Conservation (phyloP, 2,797 vertebrate genomes). For the Rhyacichthys aspro region DNA sequence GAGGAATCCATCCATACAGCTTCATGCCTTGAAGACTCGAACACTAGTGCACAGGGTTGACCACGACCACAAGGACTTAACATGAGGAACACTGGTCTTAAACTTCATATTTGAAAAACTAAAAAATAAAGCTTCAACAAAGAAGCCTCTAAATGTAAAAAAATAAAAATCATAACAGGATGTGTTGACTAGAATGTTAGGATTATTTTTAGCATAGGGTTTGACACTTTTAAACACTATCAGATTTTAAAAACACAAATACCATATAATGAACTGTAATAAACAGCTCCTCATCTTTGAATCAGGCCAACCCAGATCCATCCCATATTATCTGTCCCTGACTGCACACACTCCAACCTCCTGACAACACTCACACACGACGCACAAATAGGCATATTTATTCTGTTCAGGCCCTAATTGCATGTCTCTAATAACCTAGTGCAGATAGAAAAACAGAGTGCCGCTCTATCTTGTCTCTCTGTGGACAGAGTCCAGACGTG, state of each 20-base stretch:
- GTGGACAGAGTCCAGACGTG: conserved; percentile 68
- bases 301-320: conserved; percentile 58
- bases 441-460: conserved; percentile 64
- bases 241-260: neutral
- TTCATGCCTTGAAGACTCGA: conserved; percentile 7
- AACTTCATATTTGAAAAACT: neutral
- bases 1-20: conserved; percentile 19
- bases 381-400: conserved; percentile 53
- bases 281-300: conserved; percentile 35
- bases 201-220: too few relatives aligned
- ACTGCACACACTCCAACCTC: conserved; percentile 49
- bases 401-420: conserved; percentile 62
- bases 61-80: conserved; percentile 11
- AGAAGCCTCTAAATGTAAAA: too few relatives aligned
- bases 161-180: neutral
- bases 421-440: conserved; percentile 67
- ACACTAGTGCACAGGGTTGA: conserved; percentile 3
- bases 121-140: neutral
- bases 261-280: conserved; percentile 25
- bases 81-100: neutral
- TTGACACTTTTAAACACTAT: too few relatives aligned
- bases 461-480: conserved; percentile 51
- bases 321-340: conserved; percentile 61
- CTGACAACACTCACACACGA: conserved; percentile 19
- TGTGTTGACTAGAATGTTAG: too few relatives aligned